Evolutionary conservation across 2,113 vertebrate genomes (phyloP), one percentile per base, ranked within the genome.

Genomic region (Caranx melampygus): DNA sequence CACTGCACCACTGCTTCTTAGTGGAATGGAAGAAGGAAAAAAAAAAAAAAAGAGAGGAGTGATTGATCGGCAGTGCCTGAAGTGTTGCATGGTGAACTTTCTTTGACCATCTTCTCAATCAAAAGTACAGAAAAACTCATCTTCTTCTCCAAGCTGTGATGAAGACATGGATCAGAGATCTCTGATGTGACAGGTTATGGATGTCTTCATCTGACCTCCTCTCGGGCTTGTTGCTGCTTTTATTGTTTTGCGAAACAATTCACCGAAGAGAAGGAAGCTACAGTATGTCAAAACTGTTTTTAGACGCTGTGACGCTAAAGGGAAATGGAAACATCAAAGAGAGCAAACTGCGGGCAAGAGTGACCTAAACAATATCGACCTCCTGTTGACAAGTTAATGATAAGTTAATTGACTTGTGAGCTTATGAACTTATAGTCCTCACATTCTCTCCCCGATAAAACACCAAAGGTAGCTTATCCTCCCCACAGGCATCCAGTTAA

Each of bases 371-470:
- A 72, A 72, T 45, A 75, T 54, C 72, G 69, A 45, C 78, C 78
- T 88, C 72, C 88, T 84, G 85, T 88, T 83, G 86, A 86, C 72
- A 88, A 85, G 79, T 71, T 82, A 70, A 80, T 75, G 59, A 83
- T 79, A 76, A 73, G 59, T 72, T 81, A 89, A 93, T 88, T 91
- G 76, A 75, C 80, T 87, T 59, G 72, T 81, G 91, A 85, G 78
- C 69, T 63, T 26, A 44, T 82, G 21, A 81, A 86, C 72, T 71
- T 65, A 47, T 31, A 35, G 42, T 68, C 26, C 2, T 72, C 63
- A 33, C 52, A 63, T 82, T 85, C 45, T 70, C 58, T 71, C 9
- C 12, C 6, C 69, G 51, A 90, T 80, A 80, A 88, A 72, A 40
- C 3, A 15, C 64, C 60, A 42, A 73, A 85, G 74, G 72, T 62